Conservation (phyloP, 2,888 invertebrate genomes). For the Xestia xanthographa region DNA sequence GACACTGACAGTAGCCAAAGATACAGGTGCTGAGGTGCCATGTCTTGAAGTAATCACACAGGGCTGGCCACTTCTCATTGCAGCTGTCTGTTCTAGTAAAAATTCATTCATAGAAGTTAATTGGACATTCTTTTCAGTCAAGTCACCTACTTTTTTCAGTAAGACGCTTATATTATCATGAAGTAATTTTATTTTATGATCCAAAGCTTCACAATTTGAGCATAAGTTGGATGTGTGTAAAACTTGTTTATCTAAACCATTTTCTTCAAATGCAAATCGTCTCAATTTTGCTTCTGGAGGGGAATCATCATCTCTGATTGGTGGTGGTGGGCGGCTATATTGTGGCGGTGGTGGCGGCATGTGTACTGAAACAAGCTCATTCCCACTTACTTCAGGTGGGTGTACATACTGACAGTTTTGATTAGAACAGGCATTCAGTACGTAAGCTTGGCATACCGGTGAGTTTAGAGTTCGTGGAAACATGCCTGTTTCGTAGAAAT, state of each 20-base stretch:
- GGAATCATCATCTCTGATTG: constrained; percentile 81
- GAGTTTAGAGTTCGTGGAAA: constrained; percentile 88
- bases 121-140: constrained; percentile 87
- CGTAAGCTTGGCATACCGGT: constrained; percentile 91
- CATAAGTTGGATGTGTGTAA: constrained; percentile 78
- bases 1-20: constrained; percentile 87
- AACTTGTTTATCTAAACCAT: constrained; percentile 79
- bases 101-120: constrained; percentile 89
- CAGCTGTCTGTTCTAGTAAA: constrained; percentile 85
- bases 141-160: constrained; percentile 85
- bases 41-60: constrained; percentile 88
- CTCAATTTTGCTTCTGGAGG: constrained; percentile 87
- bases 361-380: constrained; percentile 71
- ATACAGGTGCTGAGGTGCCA: constrained; percentile 87
- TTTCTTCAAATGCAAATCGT: constrained; percentile 82
- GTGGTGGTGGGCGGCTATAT: constrained; percentile 76
- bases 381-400: constrained; percentile 76
- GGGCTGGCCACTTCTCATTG: constrained; percentile 83
- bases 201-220: constrained; percentile 82
- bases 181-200: constrained; percentile 85
- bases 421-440: constrained; percentile 90
- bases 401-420: constrained; percentile 84
- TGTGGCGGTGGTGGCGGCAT: constrained; percentile 69
- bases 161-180: constrained; percentile 89
- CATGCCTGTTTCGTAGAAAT: constrained; percentile 91